Percentiles rank a stretch among this genome's conserved stretches.
Conservation (phyloP, 2,797 vertebrate genomes). For the Hafferia zeledoni region DNA sequence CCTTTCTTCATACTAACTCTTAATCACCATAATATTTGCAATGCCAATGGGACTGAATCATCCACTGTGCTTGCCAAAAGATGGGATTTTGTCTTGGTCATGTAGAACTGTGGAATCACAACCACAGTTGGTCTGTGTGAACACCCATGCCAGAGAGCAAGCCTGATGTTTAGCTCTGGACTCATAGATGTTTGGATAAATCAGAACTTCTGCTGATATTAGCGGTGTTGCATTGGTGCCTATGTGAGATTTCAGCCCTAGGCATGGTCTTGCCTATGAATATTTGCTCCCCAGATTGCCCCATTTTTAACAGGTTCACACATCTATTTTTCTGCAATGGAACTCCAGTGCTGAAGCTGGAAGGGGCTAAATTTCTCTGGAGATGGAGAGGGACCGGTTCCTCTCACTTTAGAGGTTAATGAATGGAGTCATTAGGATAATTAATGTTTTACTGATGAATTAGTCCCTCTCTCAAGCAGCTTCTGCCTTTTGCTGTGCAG, state of each 20-base stretch:
- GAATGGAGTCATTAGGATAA: constrained; percentile 66
- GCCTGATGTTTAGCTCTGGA: background rate
- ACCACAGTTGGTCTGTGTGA: background rate
- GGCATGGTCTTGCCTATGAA: background rate
- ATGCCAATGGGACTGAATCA: background rate
- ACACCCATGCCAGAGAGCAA: background rate
- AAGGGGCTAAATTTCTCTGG: constrained; percentile 54
- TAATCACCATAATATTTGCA: background rate
- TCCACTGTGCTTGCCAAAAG: background rate
- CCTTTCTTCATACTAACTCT: background rate
- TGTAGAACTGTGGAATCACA: background rate
- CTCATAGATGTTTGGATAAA: background rate
- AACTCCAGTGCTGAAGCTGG: background rate
- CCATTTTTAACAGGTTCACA: background rate
- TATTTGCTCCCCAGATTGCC: background rate
- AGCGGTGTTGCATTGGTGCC: background rate
- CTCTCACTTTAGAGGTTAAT: constrained; percentile 63
- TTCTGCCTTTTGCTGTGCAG: constrained; percentile 28
- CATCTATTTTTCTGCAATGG: background rate
- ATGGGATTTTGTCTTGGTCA: background rate
- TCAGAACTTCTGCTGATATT: background rate
- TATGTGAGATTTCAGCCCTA: background rate
- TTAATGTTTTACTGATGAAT: constrained; percentile 76
- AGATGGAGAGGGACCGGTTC: constrained; percentile 54
- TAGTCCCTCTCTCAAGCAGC: constrained; percentile 68